A percentile compares a stretch with the other conserved stretches of the same genome.
phyloP scores from a whole-genome alignment of 2,797 vertebrate genomes.

The Malacoraja senta region DNA sequence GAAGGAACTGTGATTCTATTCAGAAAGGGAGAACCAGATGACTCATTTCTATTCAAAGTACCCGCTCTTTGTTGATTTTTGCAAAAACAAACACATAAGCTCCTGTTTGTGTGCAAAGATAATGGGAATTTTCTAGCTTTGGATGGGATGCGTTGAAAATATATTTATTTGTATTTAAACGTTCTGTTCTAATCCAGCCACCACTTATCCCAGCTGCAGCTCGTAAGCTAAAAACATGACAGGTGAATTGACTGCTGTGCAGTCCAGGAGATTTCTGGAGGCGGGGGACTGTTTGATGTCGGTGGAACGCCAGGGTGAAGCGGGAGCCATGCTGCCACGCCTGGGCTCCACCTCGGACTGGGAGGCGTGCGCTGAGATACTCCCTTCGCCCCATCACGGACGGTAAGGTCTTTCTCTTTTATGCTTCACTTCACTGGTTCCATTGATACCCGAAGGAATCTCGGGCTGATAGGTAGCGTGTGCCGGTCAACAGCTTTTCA shows the following conservation, averaged over 20 bases:
- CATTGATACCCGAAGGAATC: background rate
- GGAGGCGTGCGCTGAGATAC: conserved; percentile 16
- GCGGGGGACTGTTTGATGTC: conserved; percentile 33
- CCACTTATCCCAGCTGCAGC: background rate
- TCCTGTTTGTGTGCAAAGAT: too few relatives aligned
- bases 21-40: too few relatives aligned
- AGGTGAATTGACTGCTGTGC: conserved; percentile 25
- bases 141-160: background rate
- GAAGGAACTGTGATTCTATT: too few relatives aligned
- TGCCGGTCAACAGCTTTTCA: background rate
- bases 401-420: background rate
- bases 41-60: too few relatives aligned
- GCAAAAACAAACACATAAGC: too few relatives aligned
- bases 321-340: background rate
- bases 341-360: conserved; percentile 1
- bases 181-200: background rate
- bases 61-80: background rate
- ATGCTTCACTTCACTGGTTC: background rate
- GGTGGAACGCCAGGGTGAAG: conserved; percentile 20
- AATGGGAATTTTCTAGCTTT: too few relatives aligned
- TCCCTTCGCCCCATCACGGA: conserved; percentile 14
- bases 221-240: conserved; percentile 14
- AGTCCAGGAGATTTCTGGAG: conserved; percentile 32
- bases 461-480: background rate
- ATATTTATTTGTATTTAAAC: background rate